These are phyloP conservation scores for Pogonomyrmex californicus DNA, from an alignment of 1,140 invertebrate species.

Conservation along the genomic window DNA sequence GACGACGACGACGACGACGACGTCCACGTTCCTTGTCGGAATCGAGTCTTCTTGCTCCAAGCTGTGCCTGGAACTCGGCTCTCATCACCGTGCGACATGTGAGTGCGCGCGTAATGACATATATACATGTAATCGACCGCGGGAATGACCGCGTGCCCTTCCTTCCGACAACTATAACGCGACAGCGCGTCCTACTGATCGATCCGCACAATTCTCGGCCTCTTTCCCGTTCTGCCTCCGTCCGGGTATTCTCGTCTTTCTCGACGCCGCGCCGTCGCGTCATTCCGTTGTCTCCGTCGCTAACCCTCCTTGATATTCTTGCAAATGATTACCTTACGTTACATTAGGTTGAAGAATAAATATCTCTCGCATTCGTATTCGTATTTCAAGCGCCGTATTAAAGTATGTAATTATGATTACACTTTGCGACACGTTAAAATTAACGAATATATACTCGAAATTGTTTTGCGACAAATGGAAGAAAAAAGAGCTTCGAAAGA, in stretches of 20 bases:
- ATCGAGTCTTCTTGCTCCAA: background rate
- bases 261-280: too few species aligned
- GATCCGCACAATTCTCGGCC: background rate
- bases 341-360: background rate
- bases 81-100: background rate
- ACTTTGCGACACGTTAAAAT: background rate
- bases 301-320: background rate
- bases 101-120: too few species aligned
- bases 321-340: too few species aligned
- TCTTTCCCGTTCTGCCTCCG: background rate
- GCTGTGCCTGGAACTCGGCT: background rate
- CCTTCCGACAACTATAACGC: background rate
- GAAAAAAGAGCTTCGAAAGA: too few species aligned
- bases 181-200: constrained; percentile 9
- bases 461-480: background rate
- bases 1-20: constrained; percentile 6
- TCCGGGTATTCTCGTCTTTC: background rate
- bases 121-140: too few species aligned
- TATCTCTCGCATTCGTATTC: background rate
- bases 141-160: too few species aligned
- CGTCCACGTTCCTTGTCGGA: constrained; percentile 3
- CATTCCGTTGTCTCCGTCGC: background rate
- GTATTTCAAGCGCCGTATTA: too few species aligned
- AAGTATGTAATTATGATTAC: background rate
- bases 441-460: background rate